These are phyloP conservation scores for Holothuria glaberrima DNA, from an alignment of 35 echinoderm and acorn worm species.

Conservation along the genomic window DNA sequence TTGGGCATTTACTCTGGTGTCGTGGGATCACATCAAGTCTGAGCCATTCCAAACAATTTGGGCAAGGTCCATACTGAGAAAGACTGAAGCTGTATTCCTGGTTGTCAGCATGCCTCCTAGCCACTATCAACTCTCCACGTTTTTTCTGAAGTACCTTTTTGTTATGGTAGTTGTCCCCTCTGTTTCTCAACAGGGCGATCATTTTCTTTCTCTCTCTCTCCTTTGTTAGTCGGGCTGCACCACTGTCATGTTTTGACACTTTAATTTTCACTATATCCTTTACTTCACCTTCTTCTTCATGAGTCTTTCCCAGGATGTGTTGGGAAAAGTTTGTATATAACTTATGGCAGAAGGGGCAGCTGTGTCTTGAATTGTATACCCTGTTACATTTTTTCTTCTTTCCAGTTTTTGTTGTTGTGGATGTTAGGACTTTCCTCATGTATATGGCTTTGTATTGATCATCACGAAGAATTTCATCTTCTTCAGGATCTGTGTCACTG, in stretches of 20 bases:
- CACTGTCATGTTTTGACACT: neutral
- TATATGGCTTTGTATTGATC: neutral
- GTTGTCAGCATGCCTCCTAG: conserved; percentile 22
- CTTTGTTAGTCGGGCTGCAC: neutral
- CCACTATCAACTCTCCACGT: conserved; percentile 38
- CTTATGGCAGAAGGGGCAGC: conserved; percentile 52
- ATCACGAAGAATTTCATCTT: conserved; percentile 7
- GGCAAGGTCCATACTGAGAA: conserved; percentile 35
- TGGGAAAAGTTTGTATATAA: conserved; percentile 51
- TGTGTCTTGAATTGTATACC: conserved; percentile 41
- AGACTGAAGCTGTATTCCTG: conserved; percentile 2
- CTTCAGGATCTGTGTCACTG: neutral
- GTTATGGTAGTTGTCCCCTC: conserved; percentile 62
- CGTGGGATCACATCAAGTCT: conserved; percentile 15
- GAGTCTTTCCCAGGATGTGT: conserved; percentile 47
- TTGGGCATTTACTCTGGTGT: conserved; percentile 29
- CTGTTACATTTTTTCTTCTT: conserved; percentile 27
- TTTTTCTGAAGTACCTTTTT: conserved; percentile 43
- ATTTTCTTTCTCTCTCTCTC: conserved; percentile 43
- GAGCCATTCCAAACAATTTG: conserved; percentile 51
- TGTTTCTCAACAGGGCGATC: conserved; percentile 45
- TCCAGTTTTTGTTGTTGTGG: neutral
- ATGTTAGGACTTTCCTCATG: neutral
- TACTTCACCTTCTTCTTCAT: conserved; percentile 48
- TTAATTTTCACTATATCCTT: conserved; percentile 17